A percentile compares a stretch with the other conserved stretches of the same genome.
These are phyloP conservation scores for Onchidella celtica DNA, from an alignment of 2,888 invertebrate species.

Conservation along the genomic window DNA sequence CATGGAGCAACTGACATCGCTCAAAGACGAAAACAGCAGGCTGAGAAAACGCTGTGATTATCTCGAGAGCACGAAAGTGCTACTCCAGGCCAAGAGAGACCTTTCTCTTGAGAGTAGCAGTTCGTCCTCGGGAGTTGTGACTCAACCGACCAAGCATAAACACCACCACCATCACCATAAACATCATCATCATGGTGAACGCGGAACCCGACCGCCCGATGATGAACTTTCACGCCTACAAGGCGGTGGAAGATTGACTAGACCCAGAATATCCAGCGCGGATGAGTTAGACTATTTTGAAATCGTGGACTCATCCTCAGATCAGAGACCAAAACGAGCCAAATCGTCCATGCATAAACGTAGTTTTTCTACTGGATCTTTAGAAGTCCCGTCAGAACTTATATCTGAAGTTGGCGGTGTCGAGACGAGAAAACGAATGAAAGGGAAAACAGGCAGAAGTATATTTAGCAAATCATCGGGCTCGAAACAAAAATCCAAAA, in stretches of 20 bases:
- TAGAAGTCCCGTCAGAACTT: constrained; percentile 64
- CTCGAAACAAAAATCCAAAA: constrained; percentile 76
- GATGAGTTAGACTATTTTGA: constrained; percentile 67
- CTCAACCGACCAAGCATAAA: constrained; percentile 52
- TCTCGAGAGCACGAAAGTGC: constrained; percentile 86
- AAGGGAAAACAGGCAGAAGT: constrained; percentile 59
- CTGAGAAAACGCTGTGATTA: constrained; percentile 87
- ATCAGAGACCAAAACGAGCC: constrained; percentile 63
- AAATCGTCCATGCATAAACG: constrained; percentile 65
- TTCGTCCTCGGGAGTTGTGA: constrained; percentile 56
- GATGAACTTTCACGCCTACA: neutral
- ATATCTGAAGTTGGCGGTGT: constrained; percentile 25
- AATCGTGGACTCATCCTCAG: constrained; percentile 66
- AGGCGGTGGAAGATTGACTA: constrained; percentile 42
- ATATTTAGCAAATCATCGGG: constrained; percentile 60
- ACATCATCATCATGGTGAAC: constrained; percentile 33
- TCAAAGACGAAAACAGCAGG: constrained; percentile 87
- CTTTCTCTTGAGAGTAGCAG: constrained; percentile 45
- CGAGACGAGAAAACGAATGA: constrained; percentile 51
- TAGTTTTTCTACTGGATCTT: constrained; percentile 74
- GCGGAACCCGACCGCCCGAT: neutral
- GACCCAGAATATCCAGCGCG: constrained; percentile 69
- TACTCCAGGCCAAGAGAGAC: constrained; percentile 70
- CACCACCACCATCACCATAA: constrained; percentile 33
- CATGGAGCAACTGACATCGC: constrained; percentile 87